Percentiles rank a stretch among this genome's conserved stretches.
These are phyloP conservation scores for Aporophyla lueneburgensis DNA, from an alignment of 2,888 invertebrate genomes.

Conservation along the genomic window DNA sequence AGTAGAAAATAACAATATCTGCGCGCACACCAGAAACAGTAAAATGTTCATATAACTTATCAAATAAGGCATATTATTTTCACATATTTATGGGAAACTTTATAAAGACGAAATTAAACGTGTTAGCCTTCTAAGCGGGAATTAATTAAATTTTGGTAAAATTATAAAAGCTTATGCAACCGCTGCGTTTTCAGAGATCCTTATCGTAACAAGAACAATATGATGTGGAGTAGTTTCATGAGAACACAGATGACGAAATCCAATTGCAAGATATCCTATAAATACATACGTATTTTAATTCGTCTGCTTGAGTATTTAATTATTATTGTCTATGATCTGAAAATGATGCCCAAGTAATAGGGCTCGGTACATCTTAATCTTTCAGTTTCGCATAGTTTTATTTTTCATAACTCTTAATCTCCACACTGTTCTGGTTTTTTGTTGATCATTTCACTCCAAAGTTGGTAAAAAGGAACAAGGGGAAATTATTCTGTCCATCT, in stretches of 20 bases:
- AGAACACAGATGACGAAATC: slow-evolving; percentile 47
- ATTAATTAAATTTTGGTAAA: slow-evolving; percentile 67
- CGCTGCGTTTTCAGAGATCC: slow-evolving; percentile 52
- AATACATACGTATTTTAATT: no score
- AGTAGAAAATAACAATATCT: slow-evolving; percentile 49
- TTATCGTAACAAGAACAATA: slow-evolving; percentile 64
- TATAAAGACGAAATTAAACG: slow-evolving; percentile 64
- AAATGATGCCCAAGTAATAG: background rate
- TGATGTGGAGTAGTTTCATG: slow-evolving; percentile 48
- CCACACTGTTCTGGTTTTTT: background rate
- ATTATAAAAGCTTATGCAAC: slow-evolving; percentile 64
- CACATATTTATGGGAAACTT: slow-evolving; percentile 73
- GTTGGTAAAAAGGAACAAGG: slow-evolving; percentile 7
- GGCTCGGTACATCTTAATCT: background rate
- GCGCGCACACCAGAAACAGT: slow-evolving; percentile 55
- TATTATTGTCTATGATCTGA: background rate
- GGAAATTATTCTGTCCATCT: slow-evolving; percentile 15
- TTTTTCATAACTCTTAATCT: slow-evolving; percentile 13
- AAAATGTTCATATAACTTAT: slow-evolving; percentile 65
- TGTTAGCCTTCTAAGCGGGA: slow-evolving; percentile 58
- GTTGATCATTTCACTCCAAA: slow-evolving; percentile 9
- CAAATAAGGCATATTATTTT: slow-evolving; percentile 72
- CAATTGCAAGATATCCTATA: slow-evolving; percentile 48
- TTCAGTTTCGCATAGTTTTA: background rate
- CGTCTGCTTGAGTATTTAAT: no score